Base-by-base conservation (phyloP, 1,140 invertebrate genomes). In the Armadillidium nasatum region DNA sequence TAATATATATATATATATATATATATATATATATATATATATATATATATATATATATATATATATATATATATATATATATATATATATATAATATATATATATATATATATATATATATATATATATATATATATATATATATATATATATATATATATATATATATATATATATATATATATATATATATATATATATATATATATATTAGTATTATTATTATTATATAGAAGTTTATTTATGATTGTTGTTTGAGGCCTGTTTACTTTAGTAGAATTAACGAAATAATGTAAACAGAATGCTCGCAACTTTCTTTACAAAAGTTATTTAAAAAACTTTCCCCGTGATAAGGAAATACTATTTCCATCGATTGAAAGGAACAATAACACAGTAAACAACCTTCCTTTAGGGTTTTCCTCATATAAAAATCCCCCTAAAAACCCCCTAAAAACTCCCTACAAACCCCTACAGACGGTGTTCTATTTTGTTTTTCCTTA, bases 351-450 rank as follows among this genome's bases (percentile, higher is more conserved):
- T 60, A 60, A 60, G 50, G 50, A 13, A 60, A 60, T 60, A 19
- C 50, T 60, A 60, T 60, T 60, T 60, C 50, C 50, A 60, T 60
- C 50, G 50, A 60, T 60, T 60, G 50, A 13, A 60, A 13, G 19
- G 50, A 60, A 60, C 50, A 60, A 60, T 60, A 60, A 60, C 50
- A 60, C 50, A 60, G 50, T 60, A 60, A 60, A 60, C 50, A 60
- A 60, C 50, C 50, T 60, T 60, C 19, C 50, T 60, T 60, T 60
- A 60, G 19, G 19, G 50, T 19, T 60, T 19, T 19, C 7, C 50
- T 33, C 1, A 33, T 6, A 33, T 33, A 33, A 33, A 33, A 33
- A 33, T 33, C 33, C 33, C 33, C 50, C 50, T 19, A 2, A 13
- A 60, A 13, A 60, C 50, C 50, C 33, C 50, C 50, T 13, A 60